Base-by-base conservation (phyloP, 64 coral and sea anemone species). In the Trachythela sp. region DNA sequence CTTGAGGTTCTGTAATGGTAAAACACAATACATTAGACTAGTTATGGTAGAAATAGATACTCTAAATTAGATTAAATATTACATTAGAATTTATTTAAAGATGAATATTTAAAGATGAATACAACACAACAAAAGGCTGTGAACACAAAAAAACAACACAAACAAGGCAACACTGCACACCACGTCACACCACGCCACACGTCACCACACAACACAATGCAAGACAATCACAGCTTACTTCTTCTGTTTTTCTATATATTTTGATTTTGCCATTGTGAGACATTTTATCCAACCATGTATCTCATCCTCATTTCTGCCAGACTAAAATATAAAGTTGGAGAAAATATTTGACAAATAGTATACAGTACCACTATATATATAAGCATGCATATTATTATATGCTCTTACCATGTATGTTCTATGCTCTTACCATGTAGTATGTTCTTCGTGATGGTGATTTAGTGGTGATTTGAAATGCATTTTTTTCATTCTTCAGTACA, bases 381-480 rank as follows among this genome's bases (percentile, higher is more conserved):
- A n/a, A 2, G 33, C 9, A 4, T 72, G 68, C n/a, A 35, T 26
- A 70, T 72, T 72, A 31, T 72, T n/a, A 68, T 8, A 68, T 68
- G 3, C 20, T 68, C 15, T 68, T 14, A 68, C 3, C 15, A 45
- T 11, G 11, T 6, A 45, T 6, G 42, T 11, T 45, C 11, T 68
- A 68, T n/a, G 15, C 18, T 22, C 20, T 39, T 80, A 80, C 75
- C 75, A 80, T 80, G 33, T 34, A 80, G 20, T 80, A 80, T 80
- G 75, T 80, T 36, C 75, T 36, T 80, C 20, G 15, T 35, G 17
- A 24, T 2, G 68, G 68, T 72, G 75, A 18, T 30, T 80, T 80
- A 29, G 75, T 80, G 31, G 75, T 80, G 30, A 80, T 80, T 37
- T 80, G 75, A 80, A 80, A 80, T 37, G 75, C 31, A 17, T 80